phyloP scores from a whole-genome alignment of 2,113 vertebrate species.

The Philantomba maxwellii region DNA sequence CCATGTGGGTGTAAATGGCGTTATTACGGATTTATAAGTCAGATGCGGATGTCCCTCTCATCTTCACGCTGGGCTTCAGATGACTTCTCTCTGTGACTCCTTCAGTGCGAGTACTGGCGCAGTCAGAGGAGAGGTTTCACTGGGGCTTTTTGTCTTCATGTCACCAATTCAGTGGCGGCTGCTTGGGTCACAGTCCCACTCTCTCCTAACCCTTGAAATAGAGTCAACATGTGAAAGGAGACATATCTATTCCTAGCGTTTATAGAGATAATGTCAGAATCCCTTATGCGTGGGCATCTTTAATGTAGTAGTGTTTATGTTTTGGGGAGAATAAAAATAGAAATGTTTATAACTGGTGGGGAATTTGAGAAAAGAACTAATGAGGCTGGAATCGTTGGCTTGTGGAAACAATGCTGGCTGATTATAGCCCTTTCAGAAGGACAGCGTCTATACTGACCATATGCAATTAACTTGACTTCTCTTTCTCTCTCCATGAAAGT shows the following conservation, averaged over 20 bases:
- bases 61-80: fast-evolving
- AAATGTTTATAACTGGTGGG: slow-evolving; percentile 45
- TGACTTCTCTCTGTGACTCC: fast-evolving
- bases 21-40: fast-evolving
- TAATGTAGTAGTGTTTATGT: slow-evolving; percentile 33
- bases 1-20: background rate
- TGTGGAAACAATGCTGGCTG: background rate
- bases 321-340: slow-evolving; percentile 47
- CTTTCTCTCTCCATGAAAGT: background rate
- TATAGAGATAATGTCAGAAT: background rate
- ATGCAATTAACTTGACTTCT: background rate
- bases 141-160: background rate
- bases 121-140: fast-evolving
- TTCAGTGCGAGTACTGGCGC: fast-evolving
- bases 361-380: background rate
- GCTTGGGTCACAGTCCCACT: background rate
- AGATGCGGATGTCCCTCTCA: fast-evolving
- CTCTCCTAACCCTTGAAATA: background rate
- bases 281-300: background rate
- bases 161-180: fast-evolving
- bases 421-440: slow-evolving; percentile 20
- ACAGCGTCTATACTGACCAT: background rate
- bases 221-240: background rate
- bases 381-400: background rate
- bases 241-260: background rate